Evolutionary conservation across 2,888 invertebrate genomes (phyloP).

Genomic region (Drosophila bunnanda): DNA sequence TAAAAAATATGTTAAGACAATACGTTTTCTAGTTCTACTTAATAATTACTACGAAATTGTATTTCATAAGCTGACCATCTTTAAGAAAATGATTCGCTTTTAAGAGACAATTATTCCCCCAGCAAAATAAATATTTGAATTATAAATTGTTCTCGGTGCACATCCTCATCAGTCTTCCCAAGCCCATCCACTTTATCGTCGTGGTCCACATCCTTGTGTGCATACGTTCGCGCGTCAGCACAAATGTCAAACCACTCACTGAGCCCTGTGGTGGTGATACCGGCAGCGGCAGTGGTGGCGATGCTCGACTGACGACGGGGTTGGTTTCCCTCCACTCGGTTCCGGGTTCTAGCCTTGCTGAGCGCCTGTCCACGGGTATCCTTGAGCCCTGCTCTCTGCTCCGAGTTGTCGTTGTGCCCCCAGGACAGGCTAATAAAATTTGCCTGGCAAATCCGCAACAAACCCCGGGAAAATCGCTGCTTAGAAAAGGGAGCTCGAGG

Average conservation of each 20-base stretch:
- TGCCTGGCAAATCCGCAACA: conserved; percentile 64
- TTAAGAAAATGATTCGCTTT: no score
- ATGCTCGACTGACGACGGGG: conserved; percentile 23
- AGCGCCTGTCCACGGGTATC: conserved; percentile 71
- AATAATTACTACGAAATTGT: not conserved
- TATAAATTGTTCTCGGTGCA: conserved; percentile 13
- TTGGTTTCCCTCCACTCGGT: conserved; percentile 47
- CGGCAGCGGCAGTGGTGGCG: not conserved
- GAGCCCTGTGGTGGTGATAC: conserved; percentile 44
- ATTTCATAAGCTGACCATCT: no score
- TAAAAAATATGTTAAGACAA: not conserved
- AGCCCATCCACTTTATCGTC: conserved; percentile 43
- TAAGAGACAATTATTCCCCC: no score
- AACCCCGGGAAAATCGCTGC: conserved; percentile 58
- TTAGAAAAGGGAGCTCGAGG: conserved; percentile 32
- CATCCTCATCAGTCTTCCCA: conserved; percentile 32
- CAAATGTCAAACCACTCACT: conserved; percentile 81
- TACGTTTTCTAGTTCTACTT: no score
- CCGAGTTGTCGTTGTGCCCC: conserved; percentile 44
- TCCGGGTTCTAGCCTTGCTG: conserved; percentile 57
- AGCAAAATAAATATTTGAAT: not conserved
- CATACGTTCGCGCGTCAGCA: conserved; percentile 82
- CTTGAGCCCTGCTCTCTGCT: conserved; percentile 62
- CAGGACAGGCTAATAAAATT: conserved; percentile 78
- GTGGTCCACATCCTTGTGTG: conserved; percentile 58